Conservation (phyloP, 1,140 invertebrate genomes). For the Zaprionus capensis region DNA sequence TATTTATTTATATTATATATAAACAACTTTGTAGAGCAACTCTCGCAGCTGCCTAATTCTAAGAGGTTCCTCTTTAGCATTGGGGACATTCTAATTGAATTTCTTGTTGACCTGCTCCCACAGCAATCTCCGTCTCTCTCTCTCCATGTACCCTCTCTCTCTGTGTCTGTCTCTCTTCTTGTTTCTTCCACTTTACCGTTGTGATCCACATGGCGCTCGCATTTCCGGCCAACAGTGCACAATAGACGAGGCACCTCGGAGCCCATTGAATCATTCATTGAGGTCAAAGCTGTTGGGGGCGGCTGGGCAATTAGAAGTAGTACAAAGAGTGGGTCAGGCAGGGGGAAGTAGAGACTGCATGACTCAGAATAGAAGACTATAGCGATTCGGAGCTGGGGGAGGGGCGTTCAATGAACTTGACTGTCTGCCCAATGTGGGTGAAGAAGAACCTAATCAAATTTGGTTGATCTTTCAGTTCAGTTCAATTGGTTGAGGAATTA, state of each 20-base stretch:
- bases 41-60: conserved; percentile 11
- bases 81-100: conserved; percentile 35
- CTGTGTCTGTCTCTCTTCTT: background rate
- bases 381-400: conserved; percentile 22
- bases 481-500: background rate
- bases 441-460: background rate
- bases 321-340: conserved; percentile 1
- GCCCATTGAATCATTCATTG: conserved; percentile 52
- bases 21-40: background rate
- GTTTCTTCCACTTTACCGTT: conserved; percentile 45
- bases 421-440: conserved; percentile 10
- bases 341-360: conserved; percentile 15
- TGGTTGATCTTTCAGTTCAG: background rate
- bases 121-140: background rate
- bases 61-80: conserved; percentile 21
- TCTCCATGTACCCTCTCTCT: background rate
- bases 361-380: conserved; percentile 29
- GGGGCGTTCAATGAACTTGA: conserved; percentile 42
- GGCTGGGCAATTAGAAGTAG: conserved; percentile 38
- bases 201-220: conserved; percentile 55
- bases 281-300: conserved; percentile 42
- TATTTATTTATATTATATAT: no score
- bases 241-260: conserved; percentile 27
- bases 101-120: conserved; percentile 44
- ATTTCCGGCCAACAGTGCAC: conserved; percentile 48